These are phyloP conservation scores for Bombus polaris DNA, from an alignment of 1,140 invertebrate genomes.

Conservation along the genomic window DNA sequence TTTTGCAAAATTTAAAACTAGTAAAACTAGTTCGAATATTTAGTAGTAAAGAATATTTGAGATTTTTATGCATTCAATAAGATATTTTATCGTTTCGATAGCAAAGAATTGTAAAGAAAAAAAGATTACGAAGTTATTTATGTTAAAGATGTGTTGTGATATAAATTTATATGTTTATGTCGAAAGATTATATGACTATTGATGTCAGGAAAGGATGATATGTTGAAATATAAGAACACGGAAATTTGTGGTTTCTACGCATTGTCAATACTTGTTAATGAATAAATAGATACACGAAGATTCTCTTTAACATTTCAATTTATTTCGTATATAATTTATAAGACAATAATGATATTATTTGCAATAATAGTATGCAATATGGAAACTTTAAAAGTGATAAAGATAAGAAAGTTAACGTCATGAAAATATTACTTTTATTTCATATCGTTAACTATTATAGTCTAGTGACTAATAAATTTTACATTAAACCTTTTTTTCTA, in stretches of 20 bases:
- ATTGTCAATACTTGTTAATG: not conserved
- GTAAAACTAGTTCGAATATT: not conserved
- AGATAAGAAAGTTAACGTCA: not conserved
- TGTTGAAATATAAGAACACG: slow-evolving; percentile 33
- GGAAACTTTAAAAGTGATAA: not conserved
- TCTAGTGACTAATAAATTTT: not conserved
- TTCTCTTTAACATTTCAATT: not conserved
- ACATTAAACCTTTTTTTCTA: not conserved
- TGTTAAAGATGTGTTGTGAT: not conserved
- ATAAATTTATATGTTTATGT: not conserved
- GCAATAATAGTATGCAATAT: not conserved
- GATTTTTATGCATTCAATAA: not conserved
- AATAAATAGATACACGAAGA: not conserved
- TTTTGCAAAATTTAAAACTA: too few species aligned
- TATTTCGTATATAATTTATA: not conserved
- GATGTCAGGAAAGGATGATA: not conserved
- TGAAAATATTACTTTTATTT: not conserved
- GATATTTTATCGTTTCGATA: not conserved
- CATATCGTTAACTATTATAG: not conserved
- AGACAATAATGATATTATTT: not conserved
- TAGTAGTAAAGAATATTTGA: not conserved
- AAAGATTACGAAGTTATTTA: not conserved
- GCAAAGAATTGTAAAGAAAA: not conserved
- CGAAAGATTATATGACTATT: slow-evolving; percentile 10
- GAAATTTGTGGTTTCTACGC: slow-evolving; percentile 22